Evolutionary conservation across 1,140 invertebrate genomes (phyloP).

Genomic region (Diplogasteroides magnus): DNA sequence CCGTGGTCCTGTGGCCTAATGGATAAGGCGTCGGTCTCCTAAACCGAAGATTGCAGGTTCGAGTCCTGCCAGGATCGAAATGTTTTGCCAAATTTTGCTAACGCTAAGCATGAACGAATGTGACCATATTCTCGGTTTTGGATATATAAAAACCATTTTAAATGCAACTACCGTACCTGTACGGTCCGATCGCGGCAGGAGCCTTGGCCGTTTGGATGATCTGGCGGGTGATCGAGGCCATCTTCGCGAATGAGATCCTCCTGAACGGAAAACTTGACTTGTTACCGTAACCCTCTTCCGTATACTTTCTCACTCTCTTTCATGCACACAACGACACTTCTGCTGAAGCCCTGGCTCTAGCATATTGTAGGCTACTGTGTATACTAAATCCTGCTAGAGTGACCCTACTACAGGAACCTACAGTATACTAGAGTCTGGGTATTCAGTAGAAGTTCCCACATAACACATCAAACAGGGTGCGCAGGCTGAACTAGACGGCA

Average conservation of each 20-base stretch:
- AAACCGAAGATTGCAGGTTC: conserved; percentile 60
- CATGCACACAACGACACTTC: too few species aligned
- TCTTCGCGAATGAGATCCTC: conserved; percentile 17
- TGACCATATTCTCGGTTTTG: neutral
- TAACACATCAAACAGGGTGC: too few species aligned
- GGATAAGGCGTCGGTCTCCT: conserved; percentile 61
- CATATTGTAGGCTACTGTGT: too few species aligned
- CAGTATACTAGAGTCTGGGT: too few species aligned
- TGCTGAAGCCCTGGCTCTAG: too few species aligned
- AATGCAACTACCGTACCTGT: conserved; percentile 60
- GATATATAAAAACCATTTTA: neutral
- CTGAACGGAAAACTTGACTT: conserved; percentile 1
- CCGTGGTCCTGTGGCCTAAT: conserved; percentile 58
- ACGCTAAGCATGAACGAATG: neutral
- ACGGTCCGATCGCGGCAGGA: conserved; percentile 67
- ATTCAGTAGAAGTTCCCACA: too few species aligned
- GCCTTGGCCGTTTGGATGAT: conserved; percentile 59
- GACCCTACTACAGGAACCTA: too few species aligned
- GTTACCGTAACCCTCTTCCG: neutral
- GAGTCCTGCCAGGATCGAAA: conserved; percentile 57
- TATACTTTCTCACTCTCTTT: too few species aligned
- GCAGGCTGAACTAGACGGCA: too few species aligned
- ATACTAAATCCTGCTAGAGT: too few species aligned
- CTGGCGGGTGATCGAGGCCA: conserved; percentile 55
- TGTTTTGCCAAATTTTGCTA: neutral